Evolutionary conservation across 2,113 vertebrate species (phyloP).

Genomic region (Archocentrus centrarchus): DNA sequence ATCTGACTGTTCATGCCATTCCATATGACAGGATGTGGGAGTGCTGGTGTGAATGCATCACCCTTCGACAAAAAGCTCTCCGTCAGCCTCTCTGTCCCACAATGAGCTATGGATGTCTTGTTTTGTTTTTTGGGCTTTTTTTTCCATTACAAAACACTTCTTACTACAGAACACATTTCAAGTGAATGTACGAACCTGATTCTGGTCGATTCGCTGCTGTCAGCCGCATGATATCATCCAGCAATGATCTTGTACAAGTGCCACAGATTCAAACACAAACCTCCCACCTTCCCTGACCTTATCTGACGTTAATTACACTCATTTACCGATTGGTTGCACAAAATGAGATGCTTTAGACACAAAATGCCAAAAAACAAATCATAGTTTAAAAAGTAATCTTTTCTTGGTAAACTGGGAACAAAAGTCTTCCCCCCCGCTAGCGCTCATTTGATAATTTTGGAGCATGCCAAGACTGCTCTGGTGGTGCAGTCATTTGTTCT

Average conservation of each 20-base stretch:
- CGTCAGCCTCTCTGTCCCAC: slow-evolving; percentile 72
- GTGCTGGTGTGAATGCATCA: slow-evolving; percentile 80
- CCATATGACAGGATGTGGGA: slow-evolving; percentile 80
- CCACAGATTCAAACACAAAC: slow-evolving; percentile 13
- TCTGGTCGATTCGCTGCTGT: slow-evolving; percentile 58
- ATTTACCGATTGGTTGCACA: slow-evolving; percentile 29
- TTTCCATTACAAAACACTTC: slow-evolving; percentile 74
- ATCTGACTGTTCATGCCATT: slow-evolving; percentile 78
- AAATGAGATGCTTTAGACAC: slow-evolving; percentile 6
- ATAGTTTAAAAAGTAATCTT: slow-evolving; percentile 27
- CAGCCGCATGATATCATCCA: slow-evolving; percentile 56
- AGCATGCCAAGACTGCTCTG: slow-evolving; percentile 3
- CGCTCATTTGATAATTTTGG: slow-evolving; percentile 31
- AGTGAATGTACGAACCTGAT: slow-evolving; percentile 66
- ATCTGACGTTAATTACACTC: slow-evolving; percentile 49
- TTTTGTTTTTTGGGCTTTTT: background rate
- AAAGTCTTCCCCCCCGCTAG: slow-evolving; percentile 21
- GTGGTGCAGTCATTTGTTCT: slow-evolving; percentile 40
- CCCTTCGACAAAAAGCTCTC: slow-evolving; percentile 75
- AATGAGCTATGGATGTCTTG: slow-evolving; percentile 70
- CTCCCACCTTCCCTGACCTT: slow-evolving; percentile 39
- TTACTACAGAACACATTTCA: slow-evolving; percentile 72
- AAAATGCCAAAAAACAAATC: slow-evolving; percentile 31
- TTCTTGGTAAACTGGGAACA: background rate
- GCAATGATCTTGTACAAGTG: slow-evolving; percentile 49